A percentile compares a stretch with the other conserved stretches of the same genome.
Evolutionary conservation across 2,888 invertebrate genomes (phyloP).

Genomic region (Drosophila sordidula): DNA sequence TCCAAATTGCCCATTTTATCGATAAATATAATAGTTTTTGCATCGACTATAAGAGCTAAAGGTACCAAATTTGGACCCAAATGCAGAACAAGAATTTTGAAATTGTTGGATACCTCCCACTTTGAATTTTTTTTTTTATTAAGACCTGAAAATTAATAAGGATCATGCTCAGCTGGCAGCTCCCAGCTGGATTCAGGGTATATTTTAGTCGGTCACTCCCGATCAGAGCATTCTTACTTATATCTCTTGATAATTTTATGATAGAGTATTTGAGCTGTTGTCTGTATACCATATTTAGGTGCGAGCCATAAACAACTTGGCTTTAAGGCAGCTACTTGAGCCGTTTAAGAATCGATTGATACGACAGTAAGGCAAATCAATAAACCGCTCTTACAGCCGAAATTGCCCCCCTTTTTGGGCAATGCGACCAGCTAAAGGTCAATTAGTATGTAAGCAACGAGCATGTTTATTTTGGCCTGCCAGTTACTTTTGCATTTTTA

Average conservation of each 20-base stretch:
- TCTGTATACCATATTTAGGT: slow-evolving; percentile 16
- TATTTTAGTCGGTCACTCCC: too few relatives aligned
- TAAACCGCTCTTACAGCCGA: slow-evolving; percentile 29
- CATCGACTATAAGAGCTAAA: too few relatives aligned
- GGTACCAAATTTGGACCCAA: too few relatives aligned
- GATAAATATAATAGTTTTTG: too few relatives aligned
- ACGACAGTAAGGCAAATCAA: slow-evolving; percentile 59
- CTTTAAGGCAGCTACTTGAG: slow-evolving; percentile 42
- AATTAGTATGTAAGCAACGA: slow-evolving; percentile 62
- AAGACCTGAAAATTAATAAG: too few relatives aligned
- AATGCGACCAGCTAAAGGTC: slow-evolving; percentile 61
- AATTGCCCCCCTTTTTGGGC: slow-evolving; percentile 15
- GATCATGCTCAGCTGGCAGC: too few relatives aligned
- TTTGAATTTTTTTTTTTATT: too few relatives aligned
- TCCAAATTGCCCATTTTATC: too few relatives aligned
- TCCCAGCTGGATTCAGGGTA: too few relatives aligned
- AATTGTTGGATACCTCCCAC: too few relatives aligned
- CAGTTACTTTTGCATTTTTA: slow-evolving; percentile 56
- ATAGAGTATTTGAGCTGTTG: slow-evolving; percentile 23
- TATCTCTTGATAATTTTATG: slow-evolving; percentile 7
- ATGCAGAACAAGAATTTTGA: too few relatives aligned
- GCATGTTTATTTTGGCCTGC: slow-evolving; percentile 39
- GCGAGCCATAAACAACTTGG: slow-evolving; percentile 35
- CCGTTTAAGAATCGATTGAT: slow-evolving; percentile 53
- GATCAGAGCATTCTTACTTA: too few relatives aligned